Conservation (phyloP, 1,140 invertebrate species). For the Tetramorium simillimum region DNA sequence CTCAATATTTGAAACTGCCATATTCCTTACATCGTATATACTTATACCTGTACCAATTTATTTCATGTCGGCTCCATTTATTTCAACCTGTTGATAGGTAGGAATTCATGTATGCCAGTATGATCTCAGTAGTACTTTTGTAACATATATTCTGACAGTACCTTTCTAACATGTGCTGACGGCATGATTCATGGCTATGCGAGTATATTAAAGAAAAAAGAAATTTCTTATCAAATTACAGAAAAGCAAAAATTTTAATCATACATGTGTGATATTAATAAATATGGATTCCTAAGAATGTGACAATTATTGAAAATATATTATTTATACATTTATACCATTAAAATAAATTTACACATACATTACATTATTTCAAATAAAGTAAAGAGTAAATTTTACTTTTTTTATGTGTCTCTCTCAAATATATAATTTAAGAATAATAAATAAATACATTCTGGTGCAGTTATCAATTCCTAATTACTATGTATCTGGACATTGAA, state of each 20-base stretch:
- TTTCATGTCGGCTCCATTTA: conserved; percentile 58
- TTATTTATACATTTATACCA: not conserved
- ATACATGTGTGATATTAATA: not conserved
- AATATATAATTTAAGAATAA: conserved; percentile 11
- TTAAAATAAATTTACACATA: not conserved
- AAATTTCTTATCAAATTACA: not conserved
- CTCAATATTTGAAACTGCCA: conserved; percentile 25
- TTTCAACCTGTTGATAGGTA: conserved; percentile 62
- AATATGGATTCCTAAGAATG: not conserved
- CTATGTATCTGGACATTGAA: not conserved
- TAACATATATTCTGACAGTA: conserved; percentile 53
- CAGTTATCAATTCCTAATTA: not conserved
- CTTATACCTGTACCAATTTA: conserved; percentile 58
- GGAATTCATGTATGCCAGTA: conserved; percentile 55
- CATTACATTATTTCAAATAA: not conserved
- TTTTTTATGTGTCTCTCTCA: not conserved
- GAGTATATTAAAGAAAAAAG: not conserved
- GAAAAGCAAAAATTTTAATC: not conserved
- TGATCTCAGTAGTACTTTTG: conserved; percentile 50
- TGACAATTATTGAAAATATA: not conserved
- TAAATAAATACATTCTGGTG: not conserved
- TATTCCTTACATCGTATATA: conserved; percentile 28
- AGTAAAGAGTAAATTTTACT: not conserved
- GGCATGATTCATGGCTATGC: conserved; percentile 7
- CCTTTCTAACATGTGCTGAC: conserved; percentile 8